Conservation (phyloP, 1,140 invertebrate species). For the Colletes gigas region DNA sequence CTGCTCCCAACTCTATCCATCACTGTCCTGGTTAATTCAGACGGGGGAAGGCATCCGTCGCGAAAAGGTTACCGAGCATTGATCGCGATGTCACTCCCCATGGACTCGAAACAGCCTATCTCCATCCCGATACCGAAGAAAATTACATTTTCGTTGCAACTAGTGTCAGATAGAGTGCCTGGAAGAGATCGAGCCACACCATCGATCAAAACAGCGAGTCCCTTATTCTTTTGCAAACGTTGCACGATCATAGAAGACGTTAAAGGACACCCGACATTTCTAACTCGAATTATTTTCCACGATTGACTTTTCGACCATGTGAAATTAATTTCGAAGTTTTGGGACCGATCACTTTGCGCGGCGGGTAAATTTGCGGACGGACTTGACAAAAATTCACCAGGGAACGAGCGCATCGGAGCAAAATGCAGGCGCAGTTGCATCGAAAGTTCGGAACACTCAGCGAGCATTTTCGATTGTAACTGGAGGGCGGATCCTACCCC, state of each 20-base stretch:
- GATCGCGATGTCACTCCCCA: slow-evolving; percentile 42
- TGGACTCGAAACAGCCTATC: background rate
- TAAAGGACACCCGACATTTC: too few species aligned
- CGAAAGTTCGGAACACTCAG: slow-evolving; percentile 3
- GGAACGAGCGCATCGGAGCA: background rate
- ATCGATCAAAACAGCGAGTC: too few species aligned
- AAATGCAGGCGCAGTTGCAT: background rate
- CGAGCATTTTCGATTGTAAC: slow-evolving; percentile 11
- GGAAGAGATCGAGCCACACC: too few species aligned
- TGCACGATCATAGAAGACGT: too few species aligned
- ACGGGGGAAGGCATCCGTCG: slow-evolving; percentile 40
- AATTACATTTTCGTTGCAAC: too few species aligned
- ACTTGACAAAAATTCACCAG: background rate
- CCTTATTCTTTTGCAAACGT: too few species aligned
- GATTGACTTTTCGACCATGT: too few species aligned
- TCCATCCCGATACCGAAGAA: background rate
- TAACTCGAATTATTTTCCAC: too few species aligned
- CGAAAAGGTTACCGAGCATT: slow-evolving; percentile 57
- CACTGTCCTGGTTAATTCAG: slow-evolving; percentile 68
- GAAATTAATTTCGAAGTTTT: too few species aligned
- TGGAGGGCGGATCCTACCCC: background rate
- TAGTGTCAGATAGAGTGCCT: too few species aligned
- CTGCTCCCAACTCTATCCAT: slow-evolving; percentile 58
- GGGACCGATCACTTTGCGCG: too few species aligned
- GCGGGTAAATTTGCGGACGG: background rate